Evolutionary conservation across 2,888 invertebrate genomes (phyloP), one percentile per base, ranked within the genome.

Genomic region (Cepaea hortensis): DNA sequence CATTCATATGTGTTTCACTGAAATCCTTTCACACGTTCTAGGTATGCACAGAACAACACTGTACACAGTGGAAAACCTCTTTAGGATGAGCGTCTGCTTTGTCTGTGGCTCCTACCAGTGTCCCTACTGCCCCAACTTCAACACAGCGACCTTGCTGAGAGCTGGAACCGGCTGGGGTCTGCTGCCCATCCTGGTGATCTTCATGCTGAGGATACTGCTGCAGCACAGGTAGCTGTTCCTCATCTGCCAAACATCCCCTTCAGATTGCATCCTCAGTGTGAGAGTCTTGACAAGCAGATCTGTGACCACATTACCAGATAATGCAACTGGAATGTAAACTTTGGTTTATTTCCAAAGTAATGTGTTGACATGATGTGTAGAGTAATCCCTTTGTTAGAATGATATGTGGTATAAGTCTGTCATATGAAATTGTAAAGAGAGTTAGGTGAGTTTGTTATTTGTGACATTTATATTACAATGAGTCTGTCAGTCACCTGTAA

Each of bases 101-200:
- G 94, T 94, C 80, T 95, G 94, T 89, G 95, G 94, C 4, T 95
- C 94, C 6, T 95, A 94, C 90, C 94, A 95, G 90, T 95, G 95
- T 90, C 95, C 95, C 0, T 95, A 95, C 88, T 95, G 94, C 90
- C 94, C 94, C 0, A 92, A 92, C 90, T 95, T 93, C 92, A 94
- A 94, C 86, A 90, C 91, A 6, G 93, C 93, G 6, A 89, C 92
- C 0, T 88, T 91, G 23, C 85, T 92, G 72, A 91, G 90, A 83
- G 91, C 91, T 18, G 84, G 88, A 55, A 61, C 80, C 62, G 70
- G 65, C 80, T 65, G 46, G 15, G 23, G 55, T 35, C 23, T 85
- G 9, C 48, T 80, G 23, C 23, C 70, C 15, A 50, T 61, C 1
- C 9, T 61, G 15, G 73, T 85, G 4, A 35, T 76, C 61, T 35